Evolutionary conservation across 2,888 invertebrate genomes (phyloP).

Genomic region (Drosophila neonasuta): DNA sequence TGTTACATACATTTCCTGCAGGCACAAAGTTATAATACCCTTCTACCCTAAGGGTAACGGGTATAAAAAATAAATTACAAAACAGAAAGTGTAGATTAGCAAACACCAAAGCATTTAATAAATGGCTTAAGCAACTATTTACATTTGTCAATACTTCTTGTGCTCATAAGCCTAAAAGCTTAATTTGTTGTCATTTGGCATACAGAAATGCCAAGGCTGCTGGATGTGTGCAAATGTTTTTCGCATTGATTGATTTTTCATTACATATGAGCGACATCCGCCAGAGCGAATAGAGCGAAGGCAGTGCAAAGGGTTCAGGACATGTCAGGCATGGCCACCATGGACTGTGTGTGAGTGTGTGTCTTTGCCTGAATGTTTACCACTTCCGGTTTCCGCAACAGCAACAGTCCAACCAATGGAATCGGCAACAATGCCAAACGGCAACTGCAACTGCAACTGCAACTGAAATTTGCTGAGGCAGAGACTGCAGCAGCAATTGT

Average conservation of each 20-base stretch:
- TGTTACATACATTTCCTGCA: too few species aligned
- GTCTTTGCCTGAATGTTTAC: conserved; percentile 70
- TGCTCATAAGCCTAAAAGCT: neutral
- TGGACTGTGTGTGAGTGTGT: conserved; percentile 38
- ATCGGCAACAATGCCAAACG: conserved; percentile 26
- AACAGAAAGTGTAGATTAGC: neutral
- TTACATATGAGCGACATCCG: conserved; percentile 73
- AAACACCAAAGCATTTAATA: neutral
- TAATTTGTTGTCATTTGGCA: neutral
- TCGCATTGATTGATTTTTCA: conserved; percentile 77
- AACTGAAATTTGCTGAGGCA: conserved; percentile 28
- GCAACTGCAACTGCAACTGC: conserved; percentile 42
- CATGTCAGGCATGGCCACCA: conserved; percentile 29
- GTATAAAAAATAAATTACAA: too few species aligned
- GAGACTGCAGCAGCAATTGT: conserved; percentile 54
- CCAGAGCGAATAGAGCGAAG: conserved; percentile 20
- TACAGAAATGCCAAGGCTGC: neutral
- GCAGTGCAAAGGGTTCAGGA: conserved; percentile 3
- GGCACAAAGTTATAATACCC: too few species aligned
- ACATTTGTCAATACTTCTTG: neutral
- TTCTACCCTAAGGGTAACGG: too few species aligned
- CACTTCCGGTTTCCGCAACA: conserved; percentile 75
- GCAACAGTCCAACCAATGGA: conserved; percentile 38
- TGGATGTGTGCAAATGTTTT: conserved; percentile 38
- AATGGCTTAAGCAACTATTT: neutral